Conservation (phyloP, 2,797 vertebrate species). For the Sebastes steindachneri region DNA sequence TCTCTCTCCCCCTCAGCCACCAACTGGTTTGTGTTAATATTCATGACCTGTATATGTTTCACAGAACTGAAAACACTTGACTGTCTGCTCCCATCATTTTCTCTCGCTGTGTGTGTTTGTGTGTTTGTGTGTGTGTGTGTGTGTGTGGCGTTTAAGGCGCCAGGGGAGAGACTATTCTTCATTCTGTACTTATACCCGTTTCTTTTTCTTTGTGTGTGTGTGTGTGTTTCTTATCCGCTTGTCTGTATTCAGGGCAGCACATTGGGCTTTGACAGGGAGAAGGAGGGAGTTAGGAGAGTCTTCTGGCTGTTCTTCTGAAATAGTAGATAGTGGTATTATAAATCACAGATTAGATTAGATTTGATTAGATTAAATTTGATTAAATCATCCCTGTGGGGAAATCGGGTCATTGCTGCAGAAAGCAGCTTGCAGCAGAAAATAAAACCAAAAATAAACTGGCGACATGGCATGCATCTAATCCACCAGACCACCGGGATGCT, state of each 20-base stretch:
- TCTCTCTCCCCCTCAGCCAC: conserved; percentile 33
- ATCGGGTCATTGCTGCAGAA: conserved; percentile 51
- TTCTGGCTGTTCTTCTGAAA: conserved; percentile 42
- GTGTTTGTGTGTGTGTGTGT: conserved; percentile 15
- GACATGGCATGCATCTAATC: conserved; percentile 3
- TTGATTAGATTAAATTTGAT: conserved; percentile 63
- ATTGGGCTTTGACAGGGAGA: conserved; percentile 43
- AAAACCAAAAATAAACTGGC: conserved; percentile 17
- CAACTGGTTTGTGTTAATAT: conserved; percentile 72
- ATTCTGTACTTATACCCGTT: conserved; percentile 56
- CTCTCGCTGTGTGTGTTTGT: conserved; percentile 24
- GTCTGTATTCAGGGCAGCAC: conserved; percentile 52
- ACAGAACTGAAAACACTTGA: conserved; percentile 68
- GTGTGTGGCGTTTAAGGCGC: conserved; percentile 22
- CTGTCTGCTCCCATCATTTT: conserved; percentile 66
- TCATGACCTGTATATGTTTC: conserved; percentile 71
- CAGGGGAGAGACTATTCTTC: conserved; percentile 39
- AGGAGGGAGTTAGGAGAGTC: conserved; percentile 34
- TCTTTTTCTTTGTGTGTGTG: not conserved
- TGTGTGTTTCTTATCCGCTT: conserved; percentile 22
- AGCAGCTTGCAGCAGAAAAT: conserved; percentile 32
- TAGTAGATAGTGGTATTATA: conserved; percentile 43
- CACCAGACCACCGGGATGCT: conserved; percentile 6
- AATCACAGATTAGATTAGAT: conserved; percentile 62
- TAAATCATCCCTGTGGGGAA: conserved; percentile 56